Base-by-base conservation (phyloP, 2,113 vertebrate genomes). In the Anseranas semipalmata region DNA sequence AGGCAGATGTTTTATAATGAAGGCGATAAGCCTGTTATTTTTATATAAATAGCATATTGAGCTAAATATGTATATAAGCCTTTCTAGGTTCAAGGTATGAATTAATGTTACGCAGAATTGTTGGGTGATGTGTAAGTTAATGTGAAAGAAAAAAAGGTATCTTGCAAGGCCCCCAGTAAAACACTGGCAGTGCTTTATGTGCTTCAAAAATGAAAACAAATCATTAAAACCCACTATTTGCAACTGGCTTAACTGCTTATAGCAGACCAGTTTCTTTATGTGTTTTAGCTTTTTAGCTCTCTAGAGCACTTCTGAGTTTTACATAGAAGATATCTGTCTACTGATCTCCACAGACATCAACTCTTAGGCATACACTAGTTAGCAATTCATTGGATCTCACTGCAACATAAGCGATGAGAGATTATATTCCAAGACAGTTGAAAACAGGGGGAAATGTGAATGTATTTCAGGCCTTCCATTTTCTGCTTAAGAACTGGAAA, bases 1-100 rank as follows among this genome's bases (percentile, higher is more conserved):
- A 77, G 68, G 37, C 92, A 95, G 68, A 95, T 92, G 76, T 95
- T 92, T 92, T 81, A 58, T 75, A 92, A 78, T 52, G 73, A 95
- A 87, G 77, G 93, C 62, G 89, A 87, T 30, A 18, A 92, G 76
- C 43, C 56, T 68, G 39, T 35, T 90, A n/a, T 58, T 93, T 92
- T 86, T 74, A 37, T 59, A 82, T 55, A 90, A 86, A 84, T 71
- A 95, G 3, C 50, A 43, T 46, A 52, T 67, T 46, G 68, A 80
- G 41, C 62, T 86, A 81, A 95, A 80, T 81, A 52, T 5, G 11
- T 25, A 59, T 58, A 25, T 37, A 70, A 76, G 12, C 55, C 21
- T 77, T 67, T 59, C 30, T 43, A 48, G 12, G 35, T 92, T 93
- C 67, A 85, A 93, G 50, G 33, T 50, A 63, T 59, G 19, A 70